Evolutionary conservation across 92 coral and sea anemone genomes (phyloP).

Genomic region (Palythoa heliodiscus): DNA sequence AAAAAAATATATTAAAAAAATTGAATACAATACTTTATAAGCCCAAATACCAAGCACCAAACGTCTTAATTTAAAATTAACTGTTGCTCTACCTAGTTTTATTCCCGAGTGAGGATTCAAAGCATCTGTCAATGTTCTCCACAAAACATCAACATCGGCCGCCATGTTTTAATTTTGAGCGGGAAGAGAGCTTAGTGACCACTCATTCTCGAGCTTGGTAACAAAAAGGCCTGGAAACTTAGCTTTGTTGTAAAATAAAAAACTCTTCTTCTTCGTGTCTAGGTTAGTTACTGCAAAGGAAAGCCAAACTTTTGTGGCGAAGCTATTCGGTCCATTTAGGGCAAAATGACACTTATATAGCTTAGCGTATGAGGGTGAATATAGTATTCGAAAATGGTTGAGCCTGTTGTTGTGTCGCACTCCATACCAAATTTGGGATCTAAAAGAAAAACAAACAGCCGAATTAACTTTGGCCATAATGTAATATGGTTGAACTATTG

Average conservation of each 20-base stretch:
- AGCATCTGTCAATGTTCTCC: constrained; percentile 44
- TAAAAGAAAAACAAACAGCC: no score
- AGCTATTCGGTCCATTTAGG: not conserved
- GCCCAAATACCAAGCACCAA: not conserved
- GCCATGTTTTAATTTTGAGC: constrained; percentile 69
- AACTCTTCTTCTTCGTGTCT: not conserved
- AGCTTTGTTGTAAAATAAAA: not conserved
- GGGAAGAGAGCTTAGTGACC: constrained; percentile 18
- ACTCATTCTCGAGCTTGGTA: constrained; percentile 2
- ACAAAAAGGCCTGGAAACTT: constrained; percentile 5
- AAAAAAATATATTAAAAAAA: not conserved
- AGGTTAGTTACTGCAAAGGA: no score
- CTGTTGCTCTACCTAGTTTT: constrained; percentile 41
- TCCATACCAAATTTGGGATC: not conserved
- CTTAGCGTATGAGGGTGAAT: not conserved
- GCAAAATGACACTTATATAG: not conserved
- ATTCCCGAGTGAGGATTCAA: constrained; percentile 42
- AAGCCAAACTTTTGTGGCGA: not conserved
- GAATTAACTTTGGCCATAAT: not conserved
- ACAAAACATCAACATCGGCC: constrained; percentile 61
- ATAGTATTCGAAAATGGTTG: not conserved
- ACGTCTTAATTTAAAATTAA: not conserved
- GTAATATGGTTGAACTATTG: not conserved
- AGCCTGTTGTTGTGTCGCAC: not conserved
- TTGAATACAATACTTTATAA: not conserved